These are phyloP conservation scores for Mormyrops boulengeri DNA, from an alignment of 2,797 vertebrate genomes.

Conservation along the genomic window DNA sequence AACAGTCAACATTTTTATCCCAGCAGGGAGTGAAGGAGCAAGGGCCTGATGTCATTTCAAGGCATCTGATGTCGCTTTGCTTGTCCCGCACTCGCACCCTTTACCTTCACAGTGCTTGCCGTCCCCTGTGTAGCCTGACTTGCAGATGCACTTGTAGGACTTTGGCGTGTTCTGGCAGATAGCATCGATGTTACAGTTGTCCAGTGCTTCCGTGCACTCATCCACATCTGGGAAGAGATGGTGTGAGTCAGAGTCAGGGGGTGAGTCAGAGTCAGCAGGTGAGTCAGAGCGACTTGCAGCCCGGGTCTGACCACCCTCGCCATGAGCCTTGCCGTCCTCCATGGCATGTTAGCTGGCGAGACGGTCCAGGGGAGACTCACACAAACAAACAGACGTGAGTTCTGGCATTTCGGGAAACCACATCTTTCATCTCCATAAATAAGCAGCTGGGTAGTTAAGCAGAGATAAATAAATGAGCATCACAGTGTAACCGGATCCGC, in stretches of 20 bases:
- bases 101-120: conserved; percentile 98
- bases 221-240: conserved; percentile 78
- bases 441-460: conserved; percentile 11
- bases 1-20: not conserved
- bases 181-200: conserved; percentile 96
- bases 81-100: not conserved
- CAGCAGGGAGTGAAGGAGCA: not conserved
- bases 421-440: conserved; percentile 20
- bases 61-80: not conserved
- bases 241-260: not conserved
- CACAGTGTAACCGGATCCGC: not conserved
- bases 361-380: not conserved
- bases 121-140: conserved; percentile 93
- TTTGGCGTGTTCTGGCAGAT: conserved; percentile 97
- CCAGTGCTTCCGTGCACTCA: conserved; percentile 89
- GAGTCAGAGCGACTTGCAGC: not conserved
- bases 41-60: conserved; percentile 5
- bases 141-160: conserved; percentile 98
- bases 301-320: not conserved
- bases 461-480: conserved; percentile 13
- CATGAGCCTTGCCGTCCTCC: not conserved
- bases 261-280: not conserved
- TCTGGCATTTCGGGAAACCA: conserved; percentile 9
- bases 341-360: not conserved
- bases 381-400: conserved; percentile 19